Conservation (phyloP, 2,797 vertebrate genomes). For the Carapus acus region DNA sequence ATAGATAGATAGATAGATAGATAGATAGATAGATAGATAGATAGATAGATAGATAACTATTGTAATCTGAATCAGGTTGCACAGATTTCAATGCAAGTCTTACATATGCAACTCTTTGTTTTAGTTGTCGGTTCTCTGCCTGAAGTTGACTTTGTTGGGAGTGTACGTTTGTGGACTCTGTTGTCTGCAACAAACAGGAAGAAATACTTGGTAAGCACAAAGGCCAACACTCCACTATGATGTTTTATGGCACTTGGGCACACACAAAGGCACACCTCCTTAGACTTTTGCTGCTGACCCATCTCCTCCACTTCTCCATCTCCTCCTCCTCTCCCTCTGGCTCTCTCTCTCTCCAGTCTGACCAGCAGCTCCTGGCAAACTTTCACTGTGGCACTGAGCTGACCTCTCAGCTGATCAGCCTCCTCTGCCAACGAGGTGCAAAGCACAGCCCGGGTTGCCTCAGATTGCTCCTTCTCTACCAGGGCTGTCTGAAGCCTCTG, state of each 20-base stretch:
- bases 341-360: conserved; percentile 75
- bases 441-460: conserved; percentile 78
- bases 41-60: too few relatives aligned
- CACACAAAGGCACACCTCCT: conserved; percentile 68
- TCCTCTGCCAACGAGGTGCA: conserved; percentile 83
- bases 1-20: too few relatives aligned
- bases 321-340: conserved; percentile 12
- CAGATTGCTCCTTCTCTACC: conserved; percentile 72
- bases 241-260: too few relatives aligned
- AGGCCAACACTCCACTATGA: not conserved
- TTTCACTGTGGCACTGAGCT: conserved; percentile 78
- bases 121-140: conserved; percentile 84
- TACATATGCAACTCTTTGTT: conserved; percentile 84
- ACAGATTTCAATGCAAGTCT: conserved; percentile 52
- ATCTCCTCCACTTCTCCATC: conserved; percentile 24
- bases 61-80: too few relatives aligned
- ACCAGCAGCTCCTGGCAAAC: conserved; percentile 87
- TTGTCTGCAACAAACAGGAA: conserved; percentile 43
- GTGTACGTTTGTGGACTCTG: conserved; percentile 54
- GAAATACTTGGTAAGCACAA: not conserved
- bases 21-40: too few relatives aligned
- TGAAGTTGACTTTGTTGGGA: conserved; percentile 67
- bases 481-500: conserved; percentile 68
- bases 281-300: conserved; percentile 38
- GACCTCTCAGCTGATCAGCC: conserved; percentile 78